Base-by-base conservation (phyloP, 1,140 invertebrate species). In the Caenorhabditis inopinata region DNA sequence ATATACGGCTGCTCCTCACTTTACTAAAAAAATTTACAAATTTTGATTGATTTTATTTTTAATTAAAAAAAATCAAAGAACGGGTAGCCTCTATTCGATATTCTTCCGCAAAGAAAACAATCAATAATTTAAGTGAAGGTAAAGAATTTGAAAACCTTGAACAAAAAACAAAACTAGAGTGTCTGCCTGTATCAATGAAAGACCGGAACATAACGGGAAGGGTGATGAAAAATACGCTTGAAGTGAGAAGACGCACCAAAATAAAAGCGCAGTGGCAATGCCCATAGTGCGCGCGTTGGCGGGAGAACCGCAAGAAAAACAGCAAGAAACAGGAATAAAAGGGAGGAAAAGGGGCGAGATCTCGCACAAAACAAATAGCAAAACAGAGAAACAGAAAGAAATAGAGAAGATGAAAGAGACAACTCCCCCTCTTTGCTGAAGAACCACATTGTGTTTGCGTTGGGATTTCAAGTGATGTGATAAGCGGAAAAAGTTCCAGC, bases 301-400 rank as follows among this genome's bases (percentile, higher is more conserved):
- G 11, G 32, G 58, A 68, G 58, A 32, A 68, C 58, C 35, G 58
- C 32, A 35, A 38, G 27, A n/a, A 68, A 68, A 68, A 42, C 2
- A 21, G 58, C 58, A 32, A 68, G 58, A 42, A 38, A 68, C 32
- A 68, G 32, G 58, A 68, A 18, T 29, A 68, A 68, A 42, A 42
- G 38, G 38, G 38, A n/a, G n/a, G n/a, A n/a, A n/a, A n/a, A n/a
- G 25, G 32, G 3, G 32, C 35, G 58, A 68, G 58, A 68, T 68
- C 38, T 68, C 58, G 58, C 58, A 68, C 58, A 68, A 68, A 18
- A 68, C 53, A 32, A 58, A 58, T 29, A 42, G n/a, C 32, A 68
- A 68, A 51, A 51, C 21, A 21, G n/a, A 42, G 58, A 68, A 68
- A 38, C 32, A 68, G 58, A 42, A 38, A 18, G 58, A 68, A 14